A percentile compares a stretch with the other conserved stretches of the same genome.
phyloP scores from a whole-genome alignment of 2,113 vertebrate genomes.

The Apistogramma diplotaenia region DNA sequence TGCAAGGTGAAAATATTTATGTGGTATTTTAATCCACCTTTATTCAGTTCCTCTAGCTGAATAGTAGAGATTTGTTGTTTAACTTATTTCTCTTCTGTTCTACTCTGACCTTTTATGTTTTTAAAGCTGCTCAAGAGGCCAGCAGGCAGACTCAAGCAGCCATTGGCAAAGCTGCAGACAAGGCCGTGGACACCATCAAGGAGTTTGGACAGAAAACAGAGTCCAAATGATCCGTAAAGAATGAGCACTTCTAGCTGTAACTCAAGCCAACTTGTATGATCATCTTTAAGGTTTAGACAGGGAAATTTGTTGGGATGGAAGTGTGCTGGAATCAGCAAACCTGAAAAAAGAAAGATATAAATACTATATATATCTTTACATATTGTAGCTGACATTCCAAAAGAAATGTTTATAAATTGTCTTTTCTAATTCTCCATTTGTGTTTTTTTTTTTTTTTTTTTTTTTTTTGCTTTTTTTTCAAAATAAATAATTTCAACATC shows the following conservation, averaged over 20 bases:
- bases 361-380: not conserved
- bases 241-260: not conserved
- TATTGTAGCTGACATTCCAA: constrained; percentile 43
- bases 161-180: constrained; percentile 73
- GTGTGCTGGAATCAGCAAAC: constrained; percentile 11
- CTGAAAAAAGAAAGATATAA: not conserved
- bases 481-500: constrained; percentile 51
- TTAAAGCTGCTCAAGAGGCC: constrained; percentile 74
- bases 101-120: not conserved
- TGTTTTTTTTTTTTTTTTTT: constrained; percentile 4
- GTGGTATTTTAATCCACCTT: not conserved
- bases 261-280: not conserved
- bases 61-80: not conserved
- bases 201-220: constrained; percentile 76
- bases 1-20: not conserved
- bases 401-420: constrained; percentile 25
- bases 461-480: constrained; percentile 40
- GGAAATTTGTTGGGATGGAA: not conserved
- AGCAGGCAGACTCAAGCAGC: constrained; percentile 71
- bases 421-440: constrained; percentile 13
- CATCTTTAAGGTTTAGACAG: not conserved
- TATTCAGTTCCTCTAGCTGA: not conserved
- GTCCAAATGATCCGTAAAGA: constrained; percentile 59
- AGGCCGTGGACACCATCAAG: constrained; percentile 75
- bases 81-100: constrained; percentile 7